A percentile compares a stretch with the other conserved stretches of the same genome.
Evolutionary conservation across 1,140 invertebrate genomes (phyloP).

Genomic region (Zaprionus kolodkinae): DNA sequence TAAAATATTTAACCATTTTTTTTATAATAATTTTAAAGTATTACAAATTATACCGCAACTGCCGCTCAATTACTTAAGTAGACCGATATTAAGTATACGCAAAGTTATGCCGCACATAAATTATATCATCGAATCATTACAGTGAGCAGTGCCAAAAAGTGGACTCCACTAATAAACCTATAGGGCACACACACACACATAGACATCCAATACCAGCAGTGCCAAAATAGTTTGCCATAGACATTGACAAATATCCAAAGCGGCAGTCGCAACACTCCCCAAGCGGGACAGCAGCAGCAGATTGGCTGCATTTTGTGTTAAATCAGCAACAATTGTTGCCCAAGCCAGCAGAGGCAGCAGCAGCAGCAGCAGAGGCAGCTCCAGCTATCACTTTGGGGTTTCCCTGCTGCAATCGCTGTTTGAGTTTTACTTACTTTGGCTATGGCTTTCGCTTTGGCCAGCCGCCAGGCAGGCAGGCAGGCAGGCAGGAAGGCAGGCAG

Average conservation of each 20-base stretch:
- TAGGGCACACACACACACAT: slow-evolving; percentile 21
- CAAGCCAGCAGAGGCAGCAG: slow-evolving; percentile 42
- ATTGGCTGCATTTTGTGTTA: slow-evolving; percentile 77
- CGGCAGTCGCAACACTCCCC: slow-evolving; percentile 12
- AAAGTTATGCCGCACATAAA: slow-evolving; percentile 32
- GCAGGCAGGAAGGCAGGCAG: slow-evolving; percentile 28
- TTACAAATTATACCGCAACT: background rate
- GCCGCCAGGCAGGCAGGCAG: slow-evolving; percentile 57
- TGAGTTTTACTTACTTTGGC: slow-evolving; percentile 46
- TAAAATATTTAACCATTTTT: too few species aligned
- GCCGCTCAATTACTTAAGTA: slow-evolving; percentile 11
- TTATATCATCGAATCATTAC: slow-evolving; percentile 41
- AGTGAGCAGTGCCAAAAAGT: slow-evolving; percentile 27
- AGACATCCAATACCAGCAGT: slow-evolving; percentile 24
- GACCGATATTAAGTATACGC: slow-evolving; percentile 27
- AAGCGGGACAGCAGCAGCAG: slow-evolving; percentile 20
- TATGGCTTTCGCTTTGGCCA: slow-evolving; percentile 47
- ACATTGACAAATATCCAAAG: slow-evolving; percentile 50
- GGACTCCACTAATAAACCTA: slow-evolving; percentile 44
- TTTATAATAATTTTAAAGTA: too few species aligned
- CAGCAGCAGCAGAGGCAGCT: slow-evolving; percentile 31
- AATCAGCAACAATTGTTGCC: slow-evolving; percentile 77
- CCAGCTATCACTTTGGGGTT: slow-evolving; percentile 57
- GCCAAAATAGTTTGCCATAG: slow-evolving; percentile 44
- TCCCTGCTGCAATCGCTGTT: slow-evolving; percentile 24